Conservation (phyloP, 92 coral and sea anemone genomes). For the Palythoa grandiflora region DNA sequence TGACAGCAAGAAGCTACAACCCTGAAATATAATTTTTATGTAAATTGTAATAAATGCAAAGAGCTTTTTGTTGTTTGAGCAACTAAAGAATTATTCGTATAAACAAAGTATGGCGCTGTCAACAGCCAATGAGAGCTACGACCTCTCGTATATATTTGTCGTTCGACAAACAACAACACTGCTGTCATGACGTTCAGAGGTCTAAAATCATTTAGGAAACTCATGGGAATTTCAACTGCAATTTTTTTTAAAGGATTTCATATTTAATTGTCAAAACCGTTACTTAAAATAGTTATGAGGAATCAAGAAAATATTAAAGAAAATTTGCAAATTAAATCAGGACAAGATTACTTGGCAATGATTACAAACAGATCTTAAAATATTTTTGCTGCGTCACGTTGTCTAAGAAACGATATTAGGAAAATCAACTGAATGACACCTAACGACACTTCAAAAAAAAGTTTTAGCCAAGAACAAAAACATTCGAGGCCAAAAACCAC, state of each 20-base stretch:
- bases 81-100: background rate
- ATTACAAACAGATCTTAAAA: background rate
- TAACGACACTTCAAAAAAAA: background rate
- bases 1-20: constrained; percentile 35
- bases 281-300: background rate
- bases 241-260: background rate
- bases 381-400: constrained; percentile 1
- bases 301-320: background rate
- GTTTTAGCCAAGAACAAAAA: too few relatives aligned
- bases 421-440: background rate
- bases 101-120: background rate
- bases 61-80: constrained; percentile 19
- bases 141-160: background rate
- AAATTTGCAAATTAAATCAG: constrained; percentile 3
- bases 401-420: constrained; percentile 11
- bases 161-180: background rate
- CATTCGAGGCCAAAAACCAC: too few relatives aligned
- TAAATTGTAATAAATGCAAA: constrained; percentile 43
- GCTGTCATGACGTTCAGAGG: background rate
- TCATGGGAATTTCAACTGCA: background rate
- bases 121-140: background rate
- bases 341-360: background rate
- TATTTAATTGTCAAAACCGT: background rate
- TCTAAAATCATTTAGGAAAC: background rate
- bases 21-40: constrained; percentile 30